A percentile compares a stretch with the other conserved stretches of the same genome.
These are phyloP conservation scores for Syngnathus rostellatus DNA, from an alignment of 2,797 vertebrate genomes.

Conservation along the genomic window DNA sequence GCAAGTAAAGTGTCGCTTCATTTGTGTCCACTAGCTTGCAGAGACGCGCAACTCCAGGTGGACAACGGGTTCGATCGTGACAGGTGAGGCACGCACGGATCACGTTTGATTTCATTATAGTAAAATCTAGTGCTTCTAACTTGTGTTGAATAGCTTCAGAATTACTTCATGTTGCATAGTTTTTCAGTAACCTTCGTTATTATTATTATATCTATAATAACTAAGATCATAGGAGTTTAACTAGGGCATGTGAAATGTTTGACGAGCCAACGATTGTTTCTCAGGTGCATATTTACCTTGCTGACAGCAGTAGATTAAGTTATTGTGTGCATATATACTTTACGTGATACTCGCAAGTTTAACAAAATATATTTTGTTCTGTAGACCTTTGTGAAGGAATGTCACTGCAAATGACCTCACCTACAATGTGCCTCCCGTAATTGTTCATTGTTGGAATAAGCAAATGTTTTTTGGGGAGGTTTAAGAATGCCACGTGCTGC, in stretches of 20 bases:
- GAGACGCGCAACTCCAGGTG: neutral
- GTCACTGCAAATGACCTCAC: neutral
- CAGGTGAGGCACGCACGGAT: constrained; percentile 21
- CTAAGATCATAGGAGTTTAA: neutral
- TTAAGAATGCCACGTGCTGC: neutral
- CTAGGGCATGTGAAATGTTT: neutral
- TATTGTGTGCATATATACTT: neutral
- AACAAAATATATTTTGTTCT: constrained; percentile 17
- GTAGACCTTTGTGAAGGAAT: neutral
- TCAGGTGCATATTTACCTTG: constrained; percentile 4
- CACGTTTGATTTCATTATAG: neutral
- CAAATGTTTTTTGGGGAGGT: neutral
- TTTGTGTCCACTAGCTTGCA: no score
- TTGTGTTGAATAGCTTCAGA: neutral
- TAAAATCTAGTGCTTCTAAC: neutral
- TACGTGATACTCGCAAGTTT: constrained; percentile 12
- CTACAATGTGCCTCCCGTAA: neutral
- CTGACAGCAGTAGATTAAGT: neutral
- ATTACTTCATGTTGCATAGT: neutral
- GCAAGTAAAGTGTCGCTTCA: no score
- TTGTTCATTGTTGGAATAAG: neutral
- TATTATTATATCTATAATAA: neutral
- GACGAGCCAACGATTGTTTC: neutral
- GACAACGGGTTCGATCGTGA: constrained; percentile 13
- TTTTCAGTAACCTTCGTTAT: neutral